Evolutionary conservation across 2,888 invertebrate species (phyloP).

Genomic region (Lasioglossum leucozonium): DNA sequence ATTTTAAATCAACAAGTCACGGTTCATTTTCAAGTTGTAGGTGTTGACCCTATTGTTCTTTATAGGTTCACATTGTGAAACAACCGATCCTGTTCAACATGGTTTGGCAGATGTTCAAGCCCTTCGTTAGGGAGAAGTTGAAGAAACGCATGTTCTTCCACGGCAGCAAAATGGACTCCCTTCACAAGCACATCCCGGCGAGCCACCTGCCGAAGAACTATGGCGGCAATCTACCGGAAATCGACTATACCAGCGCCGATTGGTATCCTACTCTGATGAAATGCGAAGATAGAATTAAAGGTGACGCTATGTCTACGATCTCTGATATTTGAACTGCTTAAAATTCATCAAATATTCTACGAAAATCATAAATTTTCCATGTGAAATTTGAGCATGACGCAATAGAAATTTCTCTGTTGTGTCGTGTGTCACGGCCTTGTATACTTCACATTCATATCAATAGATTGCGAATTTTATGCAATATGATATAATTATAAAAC

Average conservation of each 20-base stretch:
- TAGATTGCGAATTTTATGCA: no score
- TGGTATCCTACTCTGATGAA: constrained; percentile 91
- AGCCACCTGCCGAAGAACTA: constrained; percentile 91
- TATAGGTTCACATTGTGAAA: constrained; percentile 91
- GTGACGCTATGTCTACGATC: constrained; percentile 67
- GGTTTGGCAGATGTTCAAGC: constrained; percentile 94
- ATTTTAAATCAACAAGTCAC: no score
- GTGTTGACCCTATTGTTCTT: background rate
- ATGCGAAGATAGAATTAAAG: constrained; percentile 88
- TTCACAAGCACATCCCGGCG: constrained; percentile 90
- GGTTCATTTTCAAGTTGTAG: background rate
- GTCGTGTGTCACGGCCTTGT: no score
- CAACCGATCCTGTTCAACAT: constrained; percentile 93
- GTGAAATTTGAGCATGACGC: no score
- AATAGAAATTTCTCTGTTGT: no score
- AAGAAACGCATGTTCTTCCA: constrained; percentile 93
- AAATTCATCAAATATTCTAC: background rate
- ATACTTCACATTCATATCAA: no score
- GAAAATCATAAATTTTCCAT: no score
- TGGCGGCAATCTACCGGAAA: constrained; percentile 90
- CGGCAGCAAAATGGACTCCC: constrained; percentile 91
- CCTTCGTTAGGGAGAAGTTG: constrained; percentile 92
- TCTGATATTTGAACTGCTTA: background rate
- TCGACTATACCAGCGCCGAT: constrained; percentile 91
- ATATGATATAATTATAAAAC: no score